These are phyloP conservation scores for Kradibia gibbosae DNA, from an alignment of 1,140 invertebrate genomes.

Conservation along the genomic window DNA sequence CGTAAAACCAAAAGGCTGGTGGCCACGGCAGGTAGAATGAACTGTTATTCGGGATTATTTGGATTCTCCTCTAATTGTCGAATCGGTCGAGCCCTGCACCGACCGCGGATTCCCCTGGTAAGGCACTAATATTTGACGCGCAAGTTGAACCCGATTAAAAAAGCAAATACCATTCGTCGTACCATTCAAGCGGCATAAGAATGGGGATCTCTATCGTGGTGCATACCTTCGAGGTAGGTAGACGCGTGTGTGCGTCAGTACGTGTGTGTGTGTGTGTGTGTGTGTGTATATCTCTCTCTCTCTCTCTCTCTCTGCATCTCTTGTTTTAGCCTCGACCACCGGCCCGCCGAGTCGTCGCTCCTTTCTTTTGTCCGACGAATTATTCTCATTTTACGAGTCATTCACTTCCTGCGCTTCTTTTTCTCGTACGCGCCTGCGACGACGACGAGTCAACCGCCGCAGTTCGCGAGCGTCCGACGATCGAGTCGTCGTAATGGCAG, in stretches of 20 bases:
- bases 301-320: too few relatives aligned
- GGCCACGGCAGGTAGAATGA: neutral
- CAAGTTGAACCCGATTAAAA: constrained; percentile 12
- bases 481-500: neutral
- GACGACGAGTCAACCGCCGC: neutral
- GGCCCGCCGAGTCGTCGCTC: neutral
- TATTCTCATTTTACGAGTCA: constrained; percentile 50
- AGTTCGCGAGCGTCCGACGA: neutral
- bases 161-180: constrained; percentile 18
- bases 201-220: neutral
- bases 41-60: neutral
- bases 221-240: constrained; percentile 21
- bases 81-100: neutral
- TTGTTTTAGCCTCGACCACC: neutral
- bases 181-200: constrained; percentile 26
- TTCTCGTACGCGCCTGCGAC: constrained; percentile 36
- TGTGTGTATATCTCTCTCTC: too few relatives aligned
- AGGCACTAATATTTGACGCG: neutral
- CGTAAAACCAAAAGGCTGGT: too few relatives aligned
- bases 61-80: constrained; percentile 12
- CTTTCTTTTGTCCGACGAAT: constrained; percentile 39
- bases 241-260: too few relatives aligned
- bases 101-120: neutral
- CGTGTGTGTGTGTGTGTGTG: too few relatives aligned
- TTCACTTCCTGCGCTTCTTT: constrained; percentile 46